Base-by-base conservation (phyloP, 2,797 vertebrate genomes). In the Erithacus rubecula region DNA sequence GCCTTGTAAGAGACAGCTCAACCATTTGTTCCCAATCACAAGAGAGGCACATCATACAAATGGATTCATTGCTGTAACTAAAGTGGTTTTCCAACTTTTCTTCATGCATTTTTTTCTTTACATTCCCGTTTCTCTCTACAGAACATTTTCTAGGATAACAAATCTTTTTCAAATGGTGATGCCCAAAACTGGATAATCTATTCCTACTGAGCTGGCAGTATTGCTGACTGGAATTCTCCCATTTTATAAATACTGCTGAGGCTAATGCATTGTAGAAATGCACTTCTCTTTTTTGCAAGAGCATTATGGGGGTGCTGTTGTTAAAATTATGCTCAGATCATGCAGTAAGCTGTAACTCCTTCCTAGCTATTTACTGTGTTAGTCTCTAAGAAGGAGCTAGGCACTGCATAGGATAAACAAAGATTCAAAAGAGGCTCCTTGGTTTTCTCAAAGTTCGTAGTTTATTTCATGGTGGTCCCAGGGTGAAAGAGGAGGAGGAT, bases 251-350 rank as follows among this genome's bases (percentile, higher is more conserved):
- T 39, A 52, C 12, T 11, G 10, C 17, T 52, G 70, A 64, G 8
- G 30, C 14, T 47, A 87, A 69, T 4, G 5, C n/a, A 94, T 23
- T 10, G 2, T 19, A 55, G n/a, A 78, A 78, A 36, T 9, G 36
- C 2, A 52, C 17, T 34, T 83, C 8, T 26, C 19, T 68, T 76
- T 67, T 44, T 19, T 17, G 9, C 55, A 89, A 76, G 27, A 29
- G 17, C 51, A 46, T 19, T 34, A n/a, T 2, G 5, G 4, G 6
- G 9, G 4, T 1, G 0, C 2, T 15, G 14, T 4, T 87, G 24
- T 68, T 49, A 77, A 85, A 91, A 70, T 83, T 26, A 43, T 17
- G 14, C 23, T 76, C 52, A 47, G 24, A 56, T 12, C 24, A 67
- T n/a, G n/a, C n/a, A n/a, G n/a, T n/a, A n/a, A n/a, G n/a, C n/a